phyloP scores from a whole-genome alignment of 1,140 invertebrate species.

The Drosophila micromelanica region DNA sequence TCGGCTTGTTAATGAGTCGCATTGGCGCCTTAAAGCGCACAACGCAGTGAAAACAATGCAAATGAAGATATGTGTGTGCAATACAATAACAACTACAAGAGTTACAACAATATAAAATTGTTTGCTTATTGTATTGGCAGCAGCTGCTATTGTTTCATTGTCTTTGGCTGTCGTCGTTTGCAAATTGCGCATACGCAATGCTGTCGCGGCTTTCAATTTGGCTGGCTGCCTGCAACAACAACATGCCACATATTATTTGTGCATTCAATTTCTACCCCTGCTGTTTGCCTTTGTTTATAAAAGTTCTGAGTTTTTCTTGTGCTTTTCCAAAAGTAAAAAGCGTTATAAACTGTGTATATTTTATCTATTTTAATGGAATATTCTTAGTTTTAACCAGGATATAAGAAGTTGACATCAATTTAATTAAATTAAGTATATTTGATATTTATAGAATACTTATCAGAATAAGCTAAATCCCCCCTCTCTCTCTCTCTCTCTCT shows the following conservation, averaged over 20 bases:
- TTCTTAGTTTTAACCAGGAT: neutral
- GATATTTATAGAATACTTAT: constrained; percentile 2
- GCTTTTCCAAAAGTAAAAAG: constrained; percentile 19
- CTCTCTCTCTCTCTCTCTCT: constrained; percentile 22
- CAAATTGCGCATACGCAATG: constrained; percentile 71
- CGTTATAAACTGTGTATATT: neutral
- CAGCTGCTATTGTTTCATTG: constrained; percentile 35
- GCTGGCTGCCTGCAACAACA: constrained; percentile 30
- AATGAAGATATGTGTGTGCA: constrained; percentile 58
- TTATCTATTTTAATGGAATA: constrained; percentile 1
- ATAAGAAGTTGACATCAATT: neutral
- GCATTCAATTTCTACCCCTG: constrained; percentile 22
- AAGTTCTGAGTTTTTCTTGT: constrained; percentile 45
- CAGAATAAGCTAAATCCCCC: neutral
- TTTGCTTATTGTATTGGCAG: constrained; percentile 30
- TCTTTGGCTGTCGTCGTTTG: constrained; percentile 29
- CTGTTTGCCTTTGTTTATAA: constrained; percentile 44
- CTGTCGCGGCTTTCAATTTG: constrained; percentile 63
- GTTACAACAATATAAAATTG: neutral
- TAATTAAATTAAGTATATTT: too few species aligned
- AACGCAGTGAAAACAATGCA: constrained; percentile 44
- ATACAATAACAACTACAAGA: constrained; percentile 2
- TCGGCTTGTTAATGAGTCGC: constrained; percentile 66
- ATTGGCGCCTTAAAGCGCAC: constrained; percentile 47
- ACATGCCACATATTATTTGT: constrained; percentile 26